Base-by-base conservation (phyloP, 2,797 vertebrate species). In the Podarcis siculus region DNA sequence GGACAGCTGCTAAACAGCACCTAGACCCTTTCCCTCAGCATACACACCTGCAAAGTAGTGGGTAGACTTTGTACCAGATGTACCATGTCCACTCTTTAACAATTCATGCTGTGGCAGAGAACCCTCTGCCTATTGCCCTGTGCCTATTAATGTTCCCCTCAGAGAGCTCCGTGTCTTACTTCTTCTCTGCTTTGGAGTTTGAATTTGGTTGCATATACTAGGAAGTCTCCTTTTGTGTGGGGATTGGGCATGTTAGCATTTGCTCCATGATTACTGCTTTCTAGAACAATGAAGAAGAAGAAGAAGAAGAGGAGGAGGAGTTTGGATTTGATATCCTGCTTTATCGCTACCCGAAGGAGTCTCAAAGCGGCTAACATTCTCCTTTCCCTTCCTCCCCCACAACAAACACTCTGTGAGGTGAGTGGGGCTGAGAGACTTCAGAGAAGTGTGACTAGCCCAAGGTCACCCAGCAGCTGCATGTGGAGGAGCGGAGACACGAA, bases 41-140 rank as follows among this genome's bases (percentile, higher is more conserved):
- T 3, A 85, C 77, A 85, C 94, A 96, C 94, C 95, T 96, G 95
- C 94, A 93, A 92, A 90, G 93, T 90, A 95, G 94, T 95, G 92
- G 94, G 93, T 95, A 93, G 66, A 92, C 92, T 88, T 94, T 90
- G 42, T 91, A 94, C 85, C 91, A 93, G 0, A 87, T 73, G 77
- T 4, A 72, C 78, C 90, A 93, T 88, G 58, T 93, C 89, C 39
- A 67, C 90, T 90, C 72, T 94, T 95, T 94, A 95, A 95, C 86
- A 86, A 94, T 89, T 37, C n/a, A 45, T 61, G 35, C 55, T 35
- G 55, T 64, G 39, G n/a, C 55, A 80, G 66, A 75, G 35, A 79
- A n/a, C 30, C 8, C n/a, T 89, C 42, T 89, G 37, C 37, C 19
- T 80, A 19, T 67, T 73, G 69, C n/a, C 67, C 27, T 64, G n/a